Percentiles rank a stretch among this genome's conserved stretches.
phyloP scores from a whole-genome alignment of 2,113 vertebrate genomes.

The Pyxicephalus adspersus region DNA sequence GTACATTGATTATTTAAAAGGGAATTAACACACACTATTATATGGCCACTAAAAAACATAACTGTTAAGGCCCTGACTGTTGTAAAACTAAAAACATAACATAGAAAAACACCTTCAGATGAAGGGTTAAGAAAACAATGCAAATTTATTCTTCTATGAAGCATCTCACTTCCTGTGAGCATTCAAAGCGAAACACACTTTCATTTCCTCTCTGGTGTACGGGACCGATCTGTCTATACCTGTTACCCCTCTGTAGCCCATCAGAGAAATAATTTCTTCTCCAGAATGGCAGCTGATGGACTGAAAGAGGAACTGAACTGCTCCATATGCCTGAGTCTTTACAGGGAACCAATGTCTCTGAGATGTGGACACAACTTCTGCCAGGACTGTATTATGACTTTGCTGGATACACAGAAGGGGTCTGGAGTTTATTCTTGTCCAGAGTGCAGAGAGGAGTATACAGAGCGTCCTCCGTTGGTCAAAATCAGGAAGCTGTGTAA shows the following conservation, averaged over 20 bases:
- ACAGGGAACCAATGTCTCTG: background rate
- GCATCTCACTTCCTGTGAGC: too few species aligned
- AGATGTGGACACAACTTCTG: conserved; percentile 18
- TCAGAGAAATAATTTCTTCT: background rate
- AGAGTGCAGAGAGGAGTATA: background rate
- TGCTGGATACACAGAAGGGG: background rate
- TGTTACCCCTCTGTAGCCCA: background rate
- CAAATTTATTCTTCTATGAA: too few species aligned
- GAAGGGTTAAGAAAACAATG: too few species aligned
- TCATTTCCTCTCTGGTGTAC: background rate
- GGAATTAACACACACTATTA: too few species aligned
- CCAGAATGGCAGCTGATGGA: too few species aligned
- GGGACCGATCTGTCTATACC: background rate
- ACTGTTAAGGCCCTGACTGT: too few species aligned
- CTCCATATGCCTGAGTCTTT: conserved; percentile 8
- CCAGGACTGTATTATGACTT: background rate
- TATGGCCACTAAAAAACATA: too few species aligned
- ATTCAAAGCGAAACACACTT: too few species aligned
- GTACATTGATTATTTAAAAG: too few species aligned
- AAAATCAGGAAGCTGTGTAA: background rate
- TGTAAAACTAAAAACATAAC: too few species aligned
- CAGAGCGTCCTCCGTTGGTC: background rate
- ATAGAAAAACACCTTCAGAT: too few species aligned
- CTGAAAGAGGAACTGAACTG: background rate
- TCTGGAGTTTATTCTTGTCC: background rate